phyloP scores from a whole-genome alignment of 2,113 vertebrate species.

The Hiodon tergisus region DNA sequence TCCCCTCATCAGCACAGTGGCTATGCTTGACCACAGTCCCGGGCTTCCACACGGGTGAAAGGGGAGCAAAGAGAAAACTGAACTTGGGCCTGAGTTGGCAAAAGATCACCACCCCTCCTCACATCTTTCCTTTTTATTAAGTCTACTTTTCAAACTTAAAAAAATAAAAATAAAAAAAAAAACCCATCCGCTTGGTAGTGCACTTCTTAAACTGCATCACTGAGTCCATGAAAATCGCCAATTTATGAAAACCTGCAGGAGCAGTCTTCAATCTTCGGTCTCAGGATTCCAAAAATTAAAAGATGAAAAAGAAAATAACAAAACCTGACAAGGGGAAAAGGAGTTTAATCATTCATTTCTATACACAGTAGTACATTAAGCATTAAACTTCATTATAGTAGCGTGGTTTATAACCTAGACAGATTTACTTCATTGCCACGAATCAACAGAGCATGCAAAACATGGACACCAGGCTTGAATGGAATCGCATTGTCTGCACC shows the following conservation, averaged over 20 bases:
- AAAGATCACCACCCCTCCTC: neutral
- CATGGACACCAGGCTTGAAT: too few species aligned
- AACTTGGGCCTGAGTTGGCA: constrained; percentile 11
- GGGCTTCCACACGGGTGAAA: neutral
- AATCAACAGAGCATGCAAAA: too few species aligned
- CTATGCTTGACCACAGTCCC: neutral
- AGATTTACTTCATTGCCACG: too few species aligned
- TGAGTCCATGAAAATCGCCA: too few species aligned
- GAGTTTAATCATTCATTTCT: neutral
- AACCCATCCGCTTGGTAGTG: neutral
- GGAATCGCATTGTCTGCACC: too few species aligned
- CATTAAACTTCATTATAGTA: neutral
- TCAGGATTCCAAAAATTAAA: neutral
- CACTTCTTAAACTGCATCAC: neutral
- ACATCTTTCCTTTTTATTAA: neutral
- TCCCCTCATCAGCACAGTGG: neutral
- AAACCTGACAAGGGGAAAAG: neutral
- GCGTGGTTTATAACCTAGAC: too few species aligned
- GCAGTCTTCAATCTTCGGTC: neutral
- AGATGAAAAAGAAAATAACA: neutral
- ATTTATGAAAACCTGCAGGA: too few species aligned
- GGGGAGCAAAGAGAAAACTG: neutral
- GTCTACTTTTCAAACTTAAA: neutral
- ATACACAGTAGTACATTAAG: neutral
- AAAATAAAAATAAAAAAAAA: neutral